A percentile compares a stretch with the other conserved stretches of the same genome.
These are phyloP conservation scores for Meles meles DNA, from an alignment of 2,113 vertebrate genomes.

Conservation along the genomic window DNA sequence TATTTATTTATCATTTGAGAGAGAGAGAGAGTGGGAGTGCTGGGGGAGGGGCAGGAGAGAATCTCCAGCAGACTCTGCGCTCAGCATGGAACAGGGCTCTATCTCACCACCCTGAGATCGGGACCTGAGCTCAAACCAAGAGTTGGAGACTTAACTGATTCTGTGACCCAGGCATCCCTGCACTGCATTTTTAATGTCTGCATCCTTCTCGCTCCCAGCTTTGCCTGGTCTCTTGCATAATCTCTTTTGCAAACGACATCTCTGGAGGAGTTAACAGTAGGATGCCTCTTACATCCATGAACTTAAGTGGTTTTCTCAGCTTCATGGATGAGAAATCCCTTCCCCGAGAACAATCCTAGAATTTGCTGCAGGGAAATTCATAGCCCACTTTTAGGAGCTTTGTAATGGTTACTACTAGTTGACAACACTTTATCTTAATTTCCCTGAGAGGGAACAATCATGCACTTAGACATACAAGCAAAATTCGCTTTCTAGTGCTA, in stretches of 20 bases:
- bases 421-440: conserved; percentile 19
- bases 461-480: conserved; percentile 24
- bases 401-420: conserved; percentile 14
- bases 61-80: background rate
- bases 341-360: background rate
- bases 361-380: conserved; percentile 41
- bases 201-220: background rate
- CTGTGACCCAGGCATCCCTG: background rate
- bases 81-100: background rate
- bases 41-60: background rate
- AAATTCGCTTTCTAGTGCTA: conserved; percentile 56
- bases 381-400: background rate
- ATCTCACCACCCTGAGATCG: background rate
- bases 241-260: background rate
- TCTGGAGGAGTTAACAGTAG: background rate
- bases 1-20: background rate
- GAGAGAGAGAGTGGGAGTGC: no score
- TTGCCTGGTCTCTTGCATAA: background rate
- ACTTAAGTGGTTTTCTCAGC: background rate
- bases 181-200: background rate
- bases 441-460: conserved; percentile 55
- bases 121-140: background rate
- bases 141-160: background rate
- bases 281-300: background rate
- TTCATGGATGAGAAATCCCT: background rate